Base-by-base conservation (phyloP, 2,888 invertebrate species). In the Clistopyga incitator region DNA sequence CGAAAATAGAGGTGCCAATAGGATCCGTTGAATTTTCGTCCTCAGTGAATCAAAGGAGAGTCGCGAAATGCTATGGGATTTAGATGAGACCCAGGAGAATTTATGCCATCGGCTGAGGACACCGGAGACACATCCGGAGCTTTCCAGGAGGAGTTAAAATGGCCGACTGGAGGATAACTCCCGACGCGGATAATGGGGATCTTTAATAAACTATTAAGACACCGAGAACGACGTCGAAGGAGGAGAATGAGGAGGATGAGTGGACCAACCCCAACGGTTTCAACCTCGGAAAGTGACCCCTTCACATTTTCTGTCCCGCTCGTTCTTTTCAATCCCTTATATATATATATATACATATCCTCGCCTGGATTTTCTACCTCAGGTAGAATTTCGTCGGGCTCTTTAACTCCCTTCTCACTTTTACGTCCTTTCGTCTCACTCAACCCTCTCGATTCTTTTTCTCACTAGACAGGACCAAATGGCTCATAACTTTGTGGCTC, bases 151-250 rank as follows among this genome's bases (percentile, higher is more conserved):
- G 68, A 70, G 70, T 38, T 72, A 59, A 72, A 83, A 83, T 80
- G 80, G 80, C 59, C 29, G 79, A 47, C 61, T 15, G 18, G 61
- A n/a, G 74, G 72, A 52, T 70, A 64, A 74, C 72, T 77, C 74
- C 77, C 81, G 78, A 72, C 78, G 72, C 82, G 75, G 81, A 85
- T 87, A 88, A 89, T 84, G 85, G 85, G 76, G 84, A 85, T 81
- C 80, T 87, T 89, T 89, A 88, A 89, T 87, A 88, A 90, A 89
- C 86, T 86, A 86, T 85, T 86, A 85, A 84, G 74, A 83, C 78
- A 80, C 75, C 82, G 68, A 54, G 71, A 67, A 56, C 77, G 50
- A 54, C 68, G 54, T 52, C 64, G 64, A 8, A 3, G 38, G 85
- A 47, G 23, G 74, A 74, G 29, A n/a, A n/a, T n/a, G 29, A 29